A percentile compares a stretch with the other conserved stretches of the same genome.
Evolutionary conservation across 2,888 invertebrate species (phyloP).

Genomic region (Trichogramma evanescens): DNA sequence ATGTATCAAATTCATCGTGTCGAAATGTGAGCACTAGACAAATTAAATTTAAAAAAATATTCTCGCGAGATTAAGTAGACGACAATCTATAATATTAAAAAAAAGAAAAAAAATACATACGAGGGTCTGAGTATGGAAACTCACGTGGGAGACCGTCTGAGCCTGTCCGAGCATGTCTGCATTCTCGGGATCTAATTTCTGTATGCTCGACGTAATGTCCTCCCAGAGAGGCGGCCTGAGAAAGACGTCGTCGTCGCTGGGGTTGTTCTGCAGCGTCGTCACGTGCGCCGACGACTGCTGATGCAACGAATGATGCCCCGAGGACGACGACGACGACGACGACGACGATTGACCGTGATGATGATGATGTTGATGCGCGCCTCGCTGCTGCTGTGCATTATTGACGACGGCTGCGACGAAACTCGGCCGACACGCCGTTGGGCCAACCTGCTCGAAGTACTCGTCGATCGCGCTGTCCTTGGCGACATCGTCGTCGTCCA

Average conservation of each 20-base stretch:
- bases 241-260: constrained; percentile 75
- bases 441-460: constrained; percentile 53
- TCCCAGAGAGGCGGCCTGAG: constrained; percentile 85
- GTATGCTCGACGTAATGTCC: constrained; percentile 83
- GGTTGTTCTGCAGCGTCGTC: constrained; percentile 43
- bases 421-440: constrained; percentile 43
- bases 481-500: constrained; percentile 56
- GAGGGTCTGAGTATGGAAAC: neutral
- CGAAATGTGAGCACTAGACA: too few species aligned
- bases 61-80: neutral
- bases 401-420: constrained; percentile 41
- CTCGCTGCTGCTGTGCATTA: too few species aligned
- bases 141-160: constrained; percentile 52
- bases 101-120: neutral
- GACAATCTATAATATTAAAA: neutral
- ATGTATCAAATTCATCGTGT: too few species aligned
- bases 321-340: neutral
- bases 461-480: constrained; percentile 57
- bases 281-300: constrained; percentile 39
- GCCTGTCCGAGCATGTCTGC: constrained; percentile 75
- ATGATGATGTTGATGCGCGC: too few species aligned
- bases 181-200: constrained; percentile 84
- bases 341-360: neutral
- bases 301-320: neutral
- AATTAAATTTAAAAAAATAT: too few species aligned